Base-by-base conservation (phyloP, 2,113 vertebrate species). In the Paraplagusia blochii region DNA sequence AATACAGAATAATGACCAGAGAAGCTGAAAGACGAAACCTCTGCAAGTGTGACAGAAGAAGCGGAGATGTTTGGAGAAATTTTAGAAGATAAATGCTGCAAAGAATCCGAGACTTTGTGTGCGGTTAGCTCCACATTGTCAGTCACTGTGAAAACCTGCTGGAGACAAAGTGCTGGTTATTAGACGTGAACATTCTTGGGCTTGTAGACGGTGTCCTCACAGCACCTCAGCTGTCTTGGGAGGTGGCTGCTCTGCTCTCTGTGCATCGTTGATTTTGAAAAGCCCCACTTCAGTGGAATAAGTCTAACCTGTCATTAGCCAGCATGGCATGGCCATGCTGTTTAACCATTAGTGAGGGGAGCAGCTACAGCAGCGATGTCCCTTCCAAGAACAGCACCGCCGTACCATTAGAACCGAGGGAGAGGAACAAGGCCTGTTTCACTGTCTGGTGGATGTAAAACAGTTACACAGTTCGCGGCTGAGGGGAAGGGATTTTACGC, bases 281-380 rank as follows among this genome's bases (percentile, higher is more conserved):
- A 85, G 70, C 66, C 50, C 74, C 65, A 81, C 73, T 82, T 83
- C 76, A 79, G 72, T 81, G 72, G 70, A 85, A 85, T 64, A 74
- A 80, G 62, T 54, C 72, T 71, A 83, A 79, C 75, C 86, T 85
- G 80, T 88, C 82, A 88, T 89, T 87, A 87, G 71, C 2, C 40
- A 79, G 74, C 79, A 80, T 82, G 86, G 83, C 85, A 88, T 44
- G 71, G 72, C 70, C 79, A 86, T 69, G 78, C 76, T 81, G 78
- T 82, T 83, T 81, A 82, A 84, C 80, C 82, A 83, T 84, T 80
- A 86, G 71, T 7, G 38, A 66, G 45, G 74, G 80, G 58, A 35
- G 62, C 58, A 76, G 75, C 76, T 69, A 29, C 44, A 67, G 69
- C 52, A 29, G 12, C n/a, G 11, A 8, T 8, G 47, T 29, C 13